Evolutionary conservation across 2,113 vertebrate genomes (phyloP).

Genomic region (Larimichthys polyactis): DNA sequence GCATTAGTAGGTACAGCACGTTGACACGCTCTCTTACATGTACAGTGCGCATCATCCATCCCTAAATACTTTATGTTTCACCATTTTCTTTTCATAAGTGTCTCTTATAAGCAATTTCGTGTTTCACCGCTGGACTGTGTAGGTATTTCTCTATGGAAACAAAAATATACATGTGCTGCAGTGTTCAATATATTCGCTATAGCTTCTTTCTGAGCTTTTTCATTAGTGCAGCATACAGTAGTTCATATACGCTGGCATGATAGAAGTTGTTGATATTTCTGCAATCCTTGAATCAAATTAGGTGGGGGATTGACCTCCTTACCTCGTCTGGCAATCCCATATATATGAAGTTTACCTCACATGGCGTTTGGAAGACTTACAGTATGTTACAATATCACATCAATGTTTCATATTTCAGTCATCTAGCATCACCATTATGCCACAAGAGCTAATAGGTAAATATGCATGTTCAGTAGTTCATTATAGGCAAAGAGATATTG

Average conservation of each 20-base stretch:
- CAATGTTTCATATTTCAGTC: too few species aligned
- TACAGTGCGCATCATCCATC: not conserved
- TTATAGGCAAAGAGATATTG: too few species aligned
- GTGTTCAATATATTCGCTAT: not conserved
- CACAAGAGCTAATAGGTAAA: too few species aligned
- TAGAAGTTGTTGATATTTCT: conserved; percentile 2
- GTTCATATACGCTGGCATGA: not conserved
- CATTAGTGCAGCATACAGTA: not conserved
- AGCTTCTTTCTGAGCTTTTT: not conserved
- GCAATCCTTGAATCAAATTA: not conserved
- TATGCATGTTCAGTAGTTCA: too few species aligned
- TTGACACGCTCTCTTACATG: conserved; percentile 6
- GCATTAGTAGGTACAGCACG: conserved; percentile 23
- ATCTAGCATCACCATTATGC: too few species aligned
- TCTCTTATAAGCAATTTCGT: not conserved
- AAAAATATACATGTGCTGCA: not conserved
- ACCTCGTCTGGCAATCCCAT: not conserved
- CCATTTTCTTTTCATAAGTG: not conserved
- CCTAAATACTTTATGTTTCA: too few species aligned
- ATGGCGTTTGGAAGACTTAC: too few species aligned
- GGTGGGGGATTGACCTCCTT: too few species aligned
- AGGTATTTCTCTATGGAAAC: not conserved
- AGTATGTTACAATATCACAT: too few species aligned
- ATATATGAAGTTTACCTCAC: not conserved
- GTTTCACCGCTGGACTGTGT: conserved; percentile 1